Percentiles rank a stretch among this genome's conserved stretches.
These are phyloP conservation scores for Lytechinus pictus DNA, from an alignment of 35 echinoderm and acorn worm genomes.

Conservation along the genomic window DNA sequence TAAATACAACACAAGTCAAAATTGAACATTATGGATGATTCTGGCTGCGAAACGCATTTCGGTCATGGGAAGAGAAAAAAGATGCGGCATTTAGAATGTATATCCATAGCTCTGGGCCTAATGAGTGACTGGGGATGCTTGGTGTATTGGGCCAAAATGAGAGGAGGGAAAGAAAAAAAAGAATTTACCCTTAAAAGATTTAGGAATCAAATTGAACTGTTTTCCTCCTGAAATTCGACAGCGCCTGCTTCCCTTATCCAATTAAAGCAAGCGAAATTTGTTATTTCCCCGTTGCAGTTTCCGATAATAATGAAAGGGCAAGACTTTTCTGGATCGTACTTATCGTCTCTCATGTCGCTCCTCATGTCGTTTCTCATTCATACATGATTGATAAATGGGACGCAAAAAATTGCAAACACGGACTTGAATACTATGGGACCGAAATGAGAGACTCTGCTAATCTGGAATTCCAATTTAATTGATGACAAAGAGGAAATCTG, in stretches of 20 bases:
- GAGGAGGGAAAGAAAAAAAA: not conserved
- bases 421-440: not conserved
- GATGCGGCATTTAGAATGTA: conserved; percentile 40
- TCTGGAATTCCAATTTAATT: conserved; percentile 7
- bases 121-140: conserved; percentile 13
- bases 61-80: not conserved
- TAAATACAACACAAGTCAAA: conserved; percentile 21
- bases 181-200: not conserved
- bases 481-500: not conserved
- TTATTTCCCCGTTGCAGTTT: conserved; percentile 31
- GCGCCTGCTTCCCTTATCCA: conserved; percentile 41
- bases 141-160: not conserved
- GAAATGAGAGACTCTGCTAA: conserved; percentile 9
- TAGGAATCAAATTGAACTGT: conserved; percentile 33
- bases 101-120: conserved; percentile 29
- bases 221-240: conserved; percentile 42
- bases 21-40: conserved; percentile 29
- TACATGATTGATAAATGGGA: not conserved
- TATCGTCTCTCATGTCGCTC: not conserved
- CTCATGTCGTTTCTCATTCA: conserved; percentile 2
- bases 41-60: conserved; percentile 31
- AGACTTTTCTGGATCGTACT: not conserved
- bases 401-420: conserved; percentile 18
- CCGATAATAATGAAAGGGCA: conserved; percentile 6
- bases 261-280: conserved; percentile 41